Conservation (phyloP, 2,888 invertebrate genomes). For the Pseudococcus viburni region DNA sequence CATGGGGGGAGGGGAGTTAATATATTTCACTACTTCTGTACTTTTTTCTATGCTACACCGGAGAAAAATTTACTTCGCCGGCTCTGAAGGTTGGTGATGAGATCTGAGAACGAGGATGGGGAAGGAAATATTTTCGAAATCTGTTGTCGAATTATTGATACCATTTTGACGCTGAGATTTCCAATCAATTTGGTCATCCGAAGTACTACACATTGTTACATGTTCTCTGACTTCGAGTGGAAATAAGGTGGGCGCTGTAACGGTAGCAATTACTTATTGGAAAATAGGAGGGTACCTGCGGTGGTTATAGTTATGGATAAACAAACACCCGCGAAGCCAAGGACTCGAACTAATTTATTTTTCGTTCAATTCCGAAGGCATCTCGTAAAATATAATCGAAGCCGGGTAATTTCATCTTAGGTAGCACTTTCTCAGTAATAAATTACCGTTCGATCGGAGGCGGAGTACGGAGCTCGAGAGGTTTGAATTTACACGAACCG, state of each 20-base stretch:
- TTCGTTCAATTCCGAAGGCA: not conserved
- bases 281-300: not conserved
- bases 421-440: slow-evolving; percentile 57
- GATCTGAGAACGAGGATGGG: too few relatives aligned
- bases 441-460: slow-evolving; percentile 47
- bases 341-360: slow-evolving; percentile 43
- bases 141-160: not conserved
- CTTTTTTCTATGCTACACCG: too few relatives aligned
- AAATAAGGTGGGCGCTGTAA: not conserved
- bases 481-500: slow-evolving; percentile 48
- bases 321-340: slow-evolving; percentile 30
- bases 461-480: slow-evolving; percentile 36
- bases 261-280: not conserved
- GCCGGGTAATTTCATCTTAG: slow-evolving; percentile 8
- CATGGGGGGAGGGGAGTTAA: too few relatives aligned
- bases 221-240: not conserved
- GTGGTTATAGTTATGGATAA: slow-evolving; percentile 2
- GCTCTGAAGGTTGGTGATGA: not conserved
- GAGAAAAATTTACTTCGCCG: too few relatives aligned
- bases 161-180: not conserved
- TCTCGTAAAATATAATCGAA: slow-evolving; percentile 41
- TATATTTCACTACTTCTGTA: too few relatives aligned
- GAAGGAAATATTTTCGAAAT: not conserved
- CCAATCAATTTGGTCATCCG: not conserved
- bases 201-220: not conserved